phyloP scores from a whole-genome alignment of 2,797 vertebrate genomes.

The Pyrocephalus nanus region DNA sequence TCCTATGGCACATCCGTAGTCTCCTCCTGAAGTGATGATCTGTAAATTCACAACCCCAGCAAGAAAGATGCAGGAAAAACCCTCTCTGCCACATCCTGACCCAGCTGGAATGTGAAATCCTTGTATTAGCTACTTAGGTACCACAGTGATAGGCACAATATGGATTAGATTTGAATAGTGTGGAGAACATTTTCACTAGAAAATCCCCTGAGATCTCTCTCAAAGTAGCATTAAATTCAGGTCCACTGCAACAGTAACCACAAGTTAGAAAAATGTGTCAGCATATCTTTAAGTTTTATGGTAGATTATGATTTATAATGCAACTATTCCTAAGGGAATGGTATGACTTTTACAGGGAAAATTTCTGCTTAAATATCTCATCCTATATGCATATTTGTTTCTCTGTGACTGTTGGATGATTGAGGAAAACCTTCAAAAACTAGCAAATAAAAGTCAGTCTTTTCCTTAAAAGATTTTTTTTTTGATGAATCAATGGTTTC shows the following conservation, averaged over 20 bases:
- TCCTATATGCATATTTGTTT: not conserved
- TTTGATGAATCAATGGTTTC: not conserved
- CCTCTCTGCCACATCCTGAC: not conserved
- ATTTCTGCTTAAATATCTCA: not conserved
- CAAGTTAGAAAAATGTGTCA: slow-evolving; percentile 60
- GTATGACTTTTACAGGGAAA: slow-evolving; percentile 11
- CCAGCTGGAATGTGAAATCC: slow-evolving; percentile 39
- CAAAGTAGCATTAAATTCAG: slow-evolving; percentile 58
- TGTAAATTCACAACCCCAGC: not conserved
- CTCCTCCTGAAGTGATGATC: not conserved
- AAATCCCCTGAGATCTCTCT: slow-evolving; percentile 56
- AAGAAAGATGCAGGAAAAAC: not conserved
- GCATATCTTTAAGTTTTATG: slow-evolving; percentile 22
- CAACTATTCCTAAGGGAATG: not conserved
- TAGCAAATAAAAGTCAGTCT: not conserved
- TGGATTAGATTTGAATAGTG: slow-evolving; percentile 54
- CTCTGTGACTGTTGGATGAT: not conserved
- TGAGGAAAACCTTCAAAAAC: not conserved
- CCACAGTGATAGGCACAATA: slow-evolving; percentile 14
- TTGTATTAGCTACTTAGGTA: slow-evolving; percentile 37
- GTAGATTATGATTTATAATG: slow-evolving; percentile 55
- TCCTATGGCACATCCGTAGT: not conserved
- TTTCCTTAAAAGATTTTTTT: not conserved
- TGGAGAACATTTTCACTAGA: slow-evolving; percentile 47
- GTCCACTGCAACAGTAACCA: not conserved